Base-by-base conservation (phyloP, 1,140 invertebrate species). In the Eueides isabella region DNA sequence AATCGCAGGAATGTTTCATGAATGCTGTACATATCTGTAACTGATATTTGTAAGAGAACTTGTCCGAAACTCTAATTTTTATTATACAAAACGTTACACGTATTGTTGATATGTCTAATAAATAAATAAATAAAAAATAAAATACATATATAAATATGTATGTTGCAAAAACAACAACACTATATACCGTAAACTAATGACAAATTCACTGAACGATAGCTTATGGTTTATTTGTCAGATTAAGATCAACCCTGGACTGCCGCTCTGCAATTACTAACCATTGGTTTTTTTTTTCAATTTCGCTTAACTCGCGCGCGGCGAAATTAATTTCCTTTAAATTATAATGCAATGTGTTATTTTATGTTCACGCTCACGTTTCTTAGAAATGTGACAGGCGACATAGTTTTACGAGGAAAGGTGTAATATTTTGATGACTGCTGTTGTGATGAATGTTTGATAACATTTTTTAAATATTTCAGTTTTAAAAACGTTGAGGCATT, bases 241-340 rank as follows among this genome's bases (percentile, higher is more conserved):
- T 62, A 78, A 71, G 61, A 74, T 78, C 76, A 67, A 72, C 68
- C 71, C 29, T 66, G n/a, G 55, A 72, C 29, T 33, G 63, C 75
- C 62, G 44, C 71, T 69, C 64, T 68, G 67, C 66, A 69, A 78
- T 78, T 78, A 78, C 38, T 16, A 16, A 48, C 67, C 48, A 74
- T 74, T 70, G 48, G 44, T 77, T 73, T 69, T 33, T 69, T 30
- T 76, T 76, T 72, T 67, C 67, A 73, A 74, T 74, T 74, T 73
- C 38, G 38, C 71, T 71, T 64, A 70, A 68, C 64, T 71, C 33
- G 66, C 69, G 70, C 75, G 44, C 70, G 41, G 61, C 70, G 33
- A 62, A 71, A 72, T 71, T 78, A 78, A 74, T 78, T 75, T 64
- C 72, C 61, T 63, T 71, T 71, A 77, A 68, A 77, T 74, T 77